Evolutionary conservation across 2,888 invertebrate species (phyloP).

Genomic region (Ichneumoninae sp.): DNA sequence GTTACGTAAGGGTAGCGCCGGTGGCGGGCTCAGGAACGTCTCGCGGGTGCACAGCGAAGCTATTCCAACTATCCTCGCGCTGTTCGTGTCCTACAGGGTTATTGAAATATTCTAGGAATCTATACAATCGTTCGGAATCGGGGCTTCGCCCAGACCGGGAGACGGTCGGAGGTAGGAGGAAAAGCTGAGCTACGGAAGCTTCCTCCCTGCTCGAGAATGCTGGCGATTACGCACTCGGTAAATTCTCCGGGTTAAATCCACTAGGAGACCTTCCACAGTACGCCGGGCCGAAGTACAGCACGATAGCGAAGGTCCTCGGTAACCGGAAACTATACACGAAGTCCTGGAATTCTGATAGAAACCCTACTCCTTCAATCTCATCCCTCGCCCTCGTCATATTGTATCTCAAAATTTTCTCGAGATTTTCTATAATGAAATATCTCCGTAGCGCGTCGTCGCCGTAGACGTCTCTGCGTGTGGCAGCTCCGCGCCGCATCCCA

Average conservation of each 20-base stretch:
- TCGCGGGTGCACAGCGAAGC: slow-evolving; percentile 62
- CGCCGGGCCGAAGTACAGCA: slow-evolving; percentile 32
- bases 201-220: slow-evolving; percentile 63
- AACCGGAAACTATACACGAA: slow-evolving; percentile 61
- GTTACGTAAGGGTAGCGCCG: slow-evolving; percentile 36
- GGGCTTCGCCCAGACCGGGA: slow-evolving; percentile 34
- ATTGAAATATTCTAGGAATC: slow-evolving; percentile 81
- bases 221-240: slow-evolving; percentile 67
- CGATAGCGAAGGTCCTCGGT: slow-evolving; percentile 32
- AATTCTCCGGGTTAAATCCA: slow-evolving; percentile 66
- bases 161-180: slow-evolving; percentile 12
- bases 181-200: slow-evolving; percentile 51
- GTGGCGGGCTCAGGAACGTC: slow-evolving; percentile 42
- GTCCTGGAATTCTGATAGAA: slow-evolving; percentile 57
- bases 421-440: slow-evolving; percentile 58
- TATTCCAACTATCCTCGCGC: slow-evolving; percentile 79
- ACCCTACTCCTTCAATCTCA: slow-evolving; percentile 26
- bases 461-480: slow-evolving; percentile 12
- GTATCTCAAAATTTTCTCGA: slow-evolving; percentile 49
- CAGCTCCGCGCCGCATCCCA: slow-evolving; percentile 1
- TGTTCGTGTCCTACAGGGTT: slow-evolving; percentile 74
- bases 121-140: slow-evolving; percentile 73
- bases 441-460: background rate
- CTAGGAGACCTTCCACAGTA: slow-evolving; percentile 53
- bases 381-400: slow-evolving; percentile 22